A percentile compares a stretch with the other conserved stretches of the same genome.
Evolutionary conservation across 2,888 invertebrate species (phyloP).

Genomic region (Agonum fuliginosum): DNA sequence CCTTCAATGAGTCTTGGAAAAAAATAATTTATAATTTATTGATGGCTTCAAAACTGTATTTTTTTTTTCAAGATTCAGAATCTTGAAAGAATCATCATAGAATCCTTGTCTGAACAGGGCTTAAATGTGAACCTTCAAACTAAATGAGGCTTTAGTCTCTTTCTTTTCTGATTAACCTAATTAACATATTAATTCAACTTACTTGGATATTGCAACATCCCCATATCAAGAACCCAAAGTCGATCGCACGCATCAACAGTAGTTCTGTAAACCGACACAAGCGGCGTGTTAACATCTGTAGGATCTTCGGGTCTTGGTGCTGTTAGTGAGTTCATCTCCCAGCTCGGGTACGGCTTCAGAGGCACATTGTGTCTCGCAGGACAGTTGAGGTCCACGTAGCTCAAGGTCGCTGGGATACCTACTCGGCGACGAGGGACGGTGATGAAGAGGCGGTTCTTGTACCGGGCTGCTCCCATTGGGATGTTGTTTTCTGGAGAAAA

Average conservation of each 20-base stretch:
- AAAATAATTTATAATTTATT: too few relatives aligned
- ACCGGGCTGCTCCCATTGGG: slow-evolving; percentile 80
- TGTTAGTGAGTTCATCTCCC: slow-evolving; percentile 78
- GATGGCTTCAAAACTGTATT: too few relatives aligned
- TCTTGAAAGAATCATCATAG: too few relatives aligned
- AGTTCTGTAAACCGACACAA: slow-evolving; percentile 84
- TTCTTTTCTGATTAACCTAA: too few relatives aligned
- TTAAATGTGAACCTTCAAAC: too few relatives aligned
- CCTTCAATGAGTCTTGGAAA: too few relatives aligned
- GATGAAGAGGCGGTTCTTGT: slow-evolving; percentile 80
- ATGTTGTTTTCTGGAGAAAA: slow-evolving; percentile 76
- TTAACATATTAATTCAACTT: slow-evolving; percentile 65
- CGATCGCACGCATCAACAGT: slow-evolving; percentile 82
- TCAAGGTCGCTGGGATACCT: slow-evolving; percentile 75
- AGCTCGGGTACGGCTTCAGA: slow-evolving; percentile 76
- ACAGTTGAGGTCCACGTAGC: slow-evolving; percentile 70
- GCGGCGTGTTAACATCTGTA: slow-evolving; percentile 62
- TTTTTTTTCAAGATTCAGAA: too few relatives aligned
- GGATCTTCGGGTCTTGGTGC: slow-evolving; percentile 62
- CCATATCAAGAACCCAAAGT: slow-evolving; percentile 88
- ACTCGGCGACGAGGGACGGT: slow-evolving; percentile 83
- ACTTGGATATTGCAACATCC: slow-evolving; percentile 81
- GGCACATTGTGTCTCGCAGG: slow-evolving; percentile 73
- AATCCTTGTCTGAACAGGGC: too few relatives aligned
- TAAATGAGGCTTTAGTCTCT: too few relatives aligned